Evolutionary conservation across 2,888 invertebrate species (phyloP).

Genomic region (Villa cingulata): DNA sequence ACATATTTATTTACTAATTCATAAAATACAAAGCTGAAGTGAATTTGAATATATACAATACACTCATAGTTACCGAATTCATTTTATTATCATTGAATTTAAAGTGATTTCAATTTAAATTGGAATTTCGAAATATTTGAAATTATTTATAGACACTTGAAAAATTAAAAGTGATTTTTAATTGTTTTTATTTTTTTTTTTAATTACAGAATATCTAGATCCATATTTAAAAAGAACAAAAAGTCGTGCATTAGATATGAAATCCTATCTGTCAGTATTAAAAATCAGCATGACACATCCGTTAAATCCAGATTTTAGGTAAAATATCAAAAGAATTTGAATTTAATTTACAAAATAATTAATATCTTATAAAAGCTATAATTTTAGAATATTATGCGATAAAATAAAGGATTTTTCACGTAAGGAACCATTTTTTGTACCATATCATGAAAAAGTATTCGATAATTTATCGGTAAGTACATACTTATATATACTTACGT

Average conservation of each 20-base stretch:
- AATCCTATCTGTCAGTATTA: slow-evolving; percentile 65
- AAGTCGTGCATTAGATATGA: slow-evolving; percentile 42
- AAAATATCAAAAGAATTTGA: slow-evolving; percentile 14
- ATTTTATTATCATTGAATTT: no score
- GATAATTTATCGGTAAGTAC: slow-evolving; percentile 47
- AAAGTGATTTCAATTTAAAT: no score
- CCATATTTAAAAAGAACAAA: slow-evolving; percentile 46
- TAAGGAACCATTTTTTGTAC: slow-evolving; percentile 61
- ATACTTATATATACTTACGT: no score
- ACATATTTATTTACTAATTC: no score
- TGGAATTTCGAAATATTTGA: no score
- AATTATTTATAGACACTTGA: no score
- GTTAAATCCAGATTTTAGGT: slow-evolving; percentile 60
- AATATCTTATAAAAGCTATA: slow-evolving; percentile 4
- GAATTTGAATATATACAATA: no score
- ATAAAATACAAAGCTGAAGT: no score
- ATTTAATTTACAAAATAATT: background rate
- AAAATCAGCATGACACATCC: slow-evolving; percentile 66
- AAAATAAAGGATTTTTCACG: slow-evolving; percentile 57
- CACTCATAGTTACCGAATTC: no score
- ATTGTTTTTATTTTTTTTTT: background rate
- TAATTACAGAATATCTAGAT: slow-evolving; percentile 51
- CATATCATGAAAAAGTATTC: slow-evolving; percentile 61
- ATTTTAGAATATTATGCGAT: slow-evolving; percentile 50
- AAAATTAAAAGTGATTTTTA: no score